A percentile compares a stretch with the other conserved stretches of the same genome.
Evolutionary conservation across 2,797 vertebrate species (phyloP).

Genomic region (Enteromius trimaculatus): DNA sequence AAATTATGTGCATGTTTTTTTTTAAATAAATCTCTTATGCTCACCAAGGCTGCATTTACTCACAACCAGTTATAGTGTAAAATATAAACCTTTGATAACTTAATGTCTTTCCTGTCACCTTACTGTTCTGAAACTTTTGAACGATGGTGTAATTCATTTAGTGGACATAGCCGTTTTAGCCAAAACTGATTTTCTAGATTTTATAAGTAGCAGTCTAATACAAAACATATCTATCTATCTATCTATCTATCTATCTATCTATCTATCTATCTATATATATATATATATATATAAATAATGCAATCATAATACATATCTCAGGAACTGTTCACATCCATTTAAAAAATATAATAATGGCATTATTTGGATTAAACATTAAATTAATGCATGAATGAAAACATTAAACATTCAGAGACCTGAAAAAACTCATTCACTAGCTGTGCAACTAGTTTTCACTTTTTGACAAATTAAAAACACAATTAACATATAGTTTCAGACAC

Average conservation of each 20-base stretch:
- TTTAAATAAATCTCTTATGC: neutral
- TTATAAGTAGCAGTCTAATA: neutral
- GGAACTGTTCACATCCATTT: neutral
- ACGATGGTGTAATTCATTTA: neutral
- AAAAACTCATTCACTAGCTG: constrained; percentile 1
- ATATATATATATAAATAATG: neutral
- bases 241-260: too few species aligned
- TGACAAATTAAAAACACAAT: neutral
- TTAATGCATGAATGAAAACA: neutral
- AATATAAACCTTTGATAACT: too few species aligned
- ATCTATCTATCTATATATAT: too few species aligned
- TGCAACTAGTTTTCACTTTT: neutral
- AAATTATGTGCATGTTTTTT: neutral
- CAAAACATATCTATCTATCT: too few species aligned
- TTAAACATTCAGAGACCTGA: neutral
- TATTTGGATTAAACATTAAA: neutral
- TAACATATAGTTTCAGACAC: constrained; percentile 16
- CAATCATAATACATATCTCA: neutral
- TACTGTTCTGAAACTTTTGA: neutral
- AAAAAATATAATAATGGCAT: neutral
- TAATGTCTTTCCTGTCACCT: too few species aligned
- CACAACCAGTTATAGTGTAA: too few species aligned
- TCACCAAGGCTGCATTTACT: neutral
- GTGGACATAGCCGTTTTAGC: neutral
- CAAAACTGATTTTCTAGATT: neutral